phyloP scores from a whole-genome alignment of 2,113 vertebrate species.

The Dendrocopos noguchii region DNA sequence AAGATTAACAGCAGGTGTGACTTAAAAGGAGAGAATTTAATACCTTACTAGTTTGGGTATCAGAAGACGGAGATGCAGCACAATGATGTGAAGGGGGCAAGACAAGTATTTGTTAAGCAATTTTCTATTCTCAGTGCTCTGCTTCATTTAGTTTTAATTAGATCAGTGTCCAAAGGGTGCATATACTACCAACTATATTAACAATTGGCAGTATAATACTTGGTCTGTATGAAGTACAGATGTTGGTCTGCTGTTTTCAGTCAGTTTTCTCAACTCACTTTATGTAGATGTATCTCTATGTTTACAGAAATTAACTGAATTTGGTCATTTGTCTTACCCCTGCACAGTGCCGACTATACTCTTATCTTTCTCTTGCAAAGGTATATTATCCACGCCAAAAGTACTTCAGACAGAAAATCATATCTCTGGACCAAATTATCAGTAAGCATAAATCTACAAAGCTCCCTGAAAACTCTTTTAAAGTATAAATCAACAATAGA shows the following conservation, averaged over 20 bases:
- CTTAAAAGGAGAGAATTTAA: neutral
- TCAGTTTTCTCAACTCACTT: neutral
- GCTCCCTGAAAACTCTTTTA: neutral
- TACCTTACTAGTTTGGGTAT: neutral
- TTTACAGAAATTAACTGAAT: neutral
- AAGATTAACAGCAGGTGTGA: neutral
- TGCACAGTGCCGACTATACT: neutral
- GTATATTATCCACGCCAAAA: neutral
- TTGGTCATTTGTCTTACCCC: neutral
- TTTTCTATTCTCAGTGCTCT: neutral
- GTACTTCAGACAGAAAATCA: neutral
- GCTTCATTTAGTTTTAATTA: conserved; percentile 44
- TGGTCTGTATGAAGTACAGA: neutral
- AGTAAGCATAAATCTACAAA: neutral
- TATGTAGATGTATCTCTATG: neutral
- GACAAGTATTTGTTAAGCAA: neutral
- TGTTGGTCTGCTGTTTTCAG: neutral
- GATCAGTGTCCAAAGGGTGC: neutral
- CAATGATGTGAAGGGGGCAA: neutral
- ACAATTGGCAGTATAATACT: neutral
- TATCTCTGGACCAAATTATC: neutral
- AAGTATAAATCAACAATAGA: neutral
- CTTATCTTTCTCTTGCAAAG: neutral
- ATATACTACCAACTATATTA: neutral
- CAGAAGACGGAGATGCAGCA: neutral